Conservation (phyloP, 2,113 vertebrate species). For the Thermophis baileyi region DNA sequence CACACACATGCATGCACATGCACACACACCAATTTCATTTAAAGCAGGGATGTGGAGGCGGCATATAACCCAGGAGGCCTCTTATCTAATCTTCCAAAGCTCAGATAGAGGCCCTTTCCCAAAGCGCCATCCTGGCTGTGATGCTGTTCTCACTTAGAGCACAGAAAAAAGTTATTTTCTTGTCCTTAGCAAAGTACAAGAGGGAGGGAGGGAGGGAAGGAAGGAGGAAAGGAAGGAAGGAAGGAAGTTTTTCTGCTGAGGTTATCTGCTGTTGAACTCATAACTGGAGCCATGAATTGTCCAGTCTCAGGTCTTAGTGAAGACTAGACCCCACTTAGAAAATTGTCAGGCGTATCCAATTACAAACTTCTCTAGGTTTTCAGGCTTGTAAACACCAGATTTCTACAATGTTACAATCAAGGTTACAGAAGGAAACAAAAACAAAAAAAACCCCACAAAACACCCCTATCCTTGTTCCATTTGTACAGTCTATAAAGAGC, state of each 20-base stretch:
- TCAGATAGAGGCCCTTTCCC: not conserved
- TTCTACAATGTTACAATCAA: not conserved
- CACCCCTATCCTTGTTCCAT: not conserved
- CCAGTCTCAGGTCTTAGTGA: not conserved
- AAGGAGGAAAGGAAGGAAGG: not conserved
- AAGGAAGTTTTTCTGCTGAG: not conserved
- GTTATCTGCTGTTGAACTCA: not conserved
- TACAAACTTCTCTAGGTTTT: not conserved
- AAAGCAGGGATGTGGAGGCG: not conserved
- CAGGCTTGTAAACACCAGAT: not conserved
- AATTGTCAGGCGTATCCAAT: not conserved
- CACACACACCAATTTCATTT: not conserved
- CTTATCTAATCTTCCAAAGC: not conserved
- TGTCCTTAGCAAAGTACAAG: not conserved
- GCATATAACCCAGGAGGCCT: not conserved
- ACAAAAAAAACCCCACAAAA: not conserved
- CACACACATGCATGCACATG: not conserved
- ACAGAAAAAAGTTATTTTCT: not conserved
- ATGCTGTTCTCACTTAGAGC: not conserved
- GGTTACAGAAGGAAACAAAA: conserved; percentile 5
- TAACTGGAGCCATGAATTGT: not conserved
- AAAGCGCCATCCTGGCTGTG: not conserved
- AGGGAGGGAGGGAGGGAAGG: not conserved
- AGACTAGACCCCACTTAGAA: not conserved
- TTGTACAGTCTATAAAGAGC: conserved; percentile 7